A percentile compares a stretch with the other conserved stretches of the same genome.
Evolutionary conservation across 2,113 vertebrate species (phyloP).

Genomic region (Rhombomys opimus): DNA sequence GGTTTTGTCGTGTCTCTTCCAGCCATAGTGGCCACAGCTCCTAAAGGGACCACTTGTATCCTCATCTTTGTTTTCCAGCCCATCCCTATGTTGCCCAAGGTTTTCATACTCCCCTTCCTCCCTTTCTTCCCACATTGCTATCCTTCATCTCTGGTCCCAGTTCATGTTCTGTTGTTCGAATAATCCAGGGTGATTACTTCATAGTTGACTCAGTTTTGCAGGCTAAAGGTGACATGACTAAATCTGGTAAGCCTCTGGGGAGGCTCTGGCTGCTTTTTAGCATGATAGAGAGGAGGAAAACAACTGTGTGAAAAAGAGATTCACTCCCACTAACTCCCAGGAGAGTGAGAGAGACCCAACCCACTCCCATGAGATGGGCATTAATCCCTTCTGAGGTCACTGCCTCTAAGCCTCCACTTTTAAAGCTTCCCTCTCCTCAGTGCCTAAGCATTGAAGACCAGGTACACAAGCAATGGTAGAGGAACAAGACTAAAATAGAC

Average conservation of each 20-base stretch:
- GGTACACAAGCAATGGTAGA: background rate
- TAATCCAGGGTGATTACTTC: background rate
- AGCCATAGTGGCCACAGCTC: accelerated
- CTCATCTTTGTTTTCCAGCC: background rate
- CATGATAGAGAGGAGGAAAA: background rate
- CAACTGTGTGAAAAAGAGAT: background rate
- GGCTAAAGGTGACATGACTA: background rate
- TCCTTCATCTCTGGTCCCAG: background rate
- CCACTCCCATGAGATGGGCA: no score
- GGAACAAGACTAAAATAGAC: no score
- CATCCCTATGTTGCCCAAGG: background rate
- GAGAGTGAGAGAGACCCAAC: background rate
- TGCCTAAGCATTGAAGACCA: background rate
- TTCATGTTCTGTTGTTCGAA: no score
- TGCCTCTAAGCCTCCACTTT: background rate
- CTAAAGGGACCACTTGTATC: background rate
- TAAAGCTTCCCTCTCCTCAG: accelerated
- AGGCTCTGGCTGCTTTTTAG: background rate
- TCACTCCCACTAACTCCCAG: background rate
- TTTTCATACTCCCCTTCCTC: background rate
- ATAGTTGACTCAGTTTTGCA: background rate
- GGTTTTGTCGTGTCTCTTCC: background rate
- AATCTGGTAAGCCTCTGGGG: background rate
- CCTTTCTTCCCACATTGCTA: background rate
- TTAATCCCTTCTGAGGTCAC: background rate